Evolutionary conservation across 1,140 invertebrate genomes (phyloP), one percentile per base, ranked within the genome.

Genomic region (Lamellibrachia luymesi): DNA sequence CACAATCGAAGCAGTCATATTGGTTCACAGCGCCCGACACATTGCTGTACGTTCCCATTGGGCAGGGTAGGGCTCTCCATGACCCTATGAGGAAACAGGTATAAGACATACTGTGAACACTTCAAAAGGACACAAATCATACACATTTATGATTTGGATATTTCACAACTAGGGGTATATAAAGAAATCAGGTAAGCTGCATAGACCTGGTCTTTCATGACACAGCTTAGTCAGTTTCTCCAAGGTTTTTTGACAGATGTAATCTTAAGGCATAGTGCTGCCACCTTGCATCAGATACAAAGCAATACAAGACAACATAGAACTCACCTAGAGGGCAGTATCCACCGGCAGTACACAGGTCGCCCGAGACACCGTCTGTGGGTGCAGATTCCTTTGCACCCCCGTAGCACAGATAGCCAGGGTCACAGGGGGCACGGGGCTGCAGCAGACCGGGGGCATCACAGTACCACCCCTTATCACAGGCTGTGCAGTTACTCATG

Each of bases 1-100:
- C 95, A 94, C 96, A 96, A 2, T 95, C 95, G 25, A 94, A 94
- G 94, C 96, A 96, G 93, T 96, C 96, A 38, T 95, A 95, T 90
- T 95, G 94, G 93, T 95, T 95, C 10, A 95, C 94, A 49, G 95
- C 95, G 6, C 96, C 96, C 7, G 95, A 94, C 1, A 95, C 94
- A 94, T 96, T 96, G 92, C 95, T 96, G 94, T 96, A 96, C 1
- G 96, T 96, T 25, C 96, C 96, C 52, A 94, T 89, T 2, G 96
- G 96, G 94, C 96, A 96, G 2, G 96, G 96, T 22, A 92, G 93
- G 17, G 95, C 95, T 6, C 94, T 94, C 92, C 91, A 95, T 0
- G 95, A 95, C 10, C 95, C 95, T 95, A 13, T 13, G 17, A 92
- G 17, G n/a, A 51, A 91, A 10, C 27, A 4, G 27, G 91, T 13